A percentile compares a stretch with the other conserved stretches of the same genome.
These are phyloP conservation scores for Heliconius nattereri DNA, from an alignment of 1,140 invertebrate genomes.

Conservation along the genomic window DNA sequence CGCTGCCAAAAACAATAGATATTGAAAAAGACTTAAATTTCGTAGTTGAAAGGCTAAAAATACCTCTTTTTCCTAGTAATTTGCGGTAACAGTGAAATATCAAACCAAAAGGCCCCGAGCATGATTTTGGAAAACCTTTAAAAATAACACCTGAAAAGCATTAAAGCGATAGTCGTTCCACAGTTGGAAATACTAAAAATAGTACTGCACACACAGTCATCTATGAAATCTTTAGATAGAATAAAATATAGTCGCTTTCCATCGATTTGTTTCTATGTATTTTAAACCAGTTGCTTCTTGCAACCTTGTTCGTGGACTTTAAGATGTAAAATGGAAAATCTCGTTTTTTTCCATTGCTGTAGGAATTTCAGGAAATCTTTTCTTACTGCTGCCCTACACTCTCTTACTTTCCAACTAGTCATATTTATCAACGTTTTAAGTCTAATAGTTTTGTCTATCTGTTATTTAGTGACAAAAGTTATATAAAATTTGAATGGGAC, in stretches of 20 bases:
- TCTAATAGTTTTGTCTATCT: no score
- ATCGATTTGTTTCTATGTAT: no score
- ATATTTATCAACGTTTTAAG: no score
- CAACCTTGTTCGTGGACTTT: no score
- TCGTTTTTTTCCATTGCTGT: no score
- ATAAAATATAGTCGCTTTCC: neutral
- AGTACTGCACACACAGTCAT: neutral
- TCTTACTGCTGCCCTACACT: no score
- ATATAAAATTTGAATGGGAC: neutral
- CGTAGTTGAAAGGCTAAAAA: neutral
- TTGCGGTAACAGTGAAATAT: neutral
- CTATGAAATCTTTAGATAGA: neutral
- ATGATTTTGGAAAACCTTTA: neutral
- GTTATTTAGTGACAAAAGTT: neutral
- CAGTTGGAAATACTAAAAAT: slow-evolving; percentile 3
- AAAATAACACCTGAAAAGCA: neutral
- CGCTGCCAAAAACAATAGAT: neutral
- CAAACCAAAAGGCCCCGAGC: neutral
- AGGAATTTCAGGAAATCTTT: no score
- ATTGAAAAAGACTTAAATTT: neutral
- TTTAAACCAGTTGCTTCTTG: no score
- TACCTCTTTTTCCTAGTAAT: neutral
- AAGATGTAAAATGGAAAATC: no score
- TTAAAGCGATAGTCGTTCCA: neutral
- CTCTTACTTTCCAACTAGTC: no score